phyloP scores from a whole-genome alignment of 2,113 vertebrate species.

The Epinephelus fuscoguttatus region DNA sequence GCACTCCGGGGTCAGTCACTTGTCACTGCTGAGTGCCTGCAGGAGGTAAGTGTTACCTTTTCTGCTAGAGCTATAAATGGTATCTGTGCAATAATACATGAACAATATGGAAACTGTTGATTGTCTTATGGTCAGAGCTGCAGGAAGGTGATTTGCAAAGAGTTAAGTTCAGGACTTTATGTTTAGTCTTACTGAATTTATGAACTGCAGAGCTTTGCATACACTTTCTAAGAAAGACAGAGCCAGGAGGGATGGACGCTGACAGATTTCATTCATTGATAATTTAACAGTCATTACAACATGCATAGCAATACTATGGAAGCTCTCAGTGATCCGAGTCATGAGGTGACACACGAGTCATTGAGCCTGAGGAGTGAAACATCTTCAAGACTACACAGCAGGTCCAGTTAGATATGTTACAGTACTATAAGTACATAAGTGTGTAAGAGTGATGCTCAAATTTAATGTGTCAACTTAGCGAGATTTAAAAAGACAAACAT shows the following conservation, averaged over 20 bases:
- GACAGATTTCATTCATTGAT: not conserved
- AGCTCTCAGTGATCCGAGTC: not conserved
- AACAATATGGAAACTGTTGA: slow-evolving; percentile 27
- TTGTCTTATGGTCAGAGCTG: not conserved
- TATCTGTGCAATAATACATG: slow-evolving; percentile 16
- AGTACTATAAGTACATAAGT: not conserved
- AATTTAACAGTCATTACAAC: not conserved
- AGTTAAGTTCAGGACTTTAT: not conserved
- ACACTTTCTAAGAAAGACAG: not conserved
- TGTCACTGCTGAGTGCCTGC: slow-evolving; percentile 51
- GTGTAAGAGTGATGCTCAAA: not conserved
- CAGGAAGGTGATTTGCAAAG: not conserved
- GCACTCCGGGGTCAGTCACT: slow-evolving; percentile 58
- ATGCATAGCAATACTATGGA: not conserved
- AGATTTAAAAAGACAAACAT: not conserved
- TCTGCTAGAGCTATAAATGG: slow-evolving; percentile 1
- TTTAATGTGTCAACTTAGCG: not conserved
- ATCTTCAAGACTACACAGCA: not conserved
- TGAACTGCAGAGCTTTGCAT: not conserved
- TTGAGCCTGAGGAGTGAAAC: not conserved
- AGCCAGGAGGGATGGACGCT: not conserved
- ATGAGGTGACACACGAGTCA: not conserved
- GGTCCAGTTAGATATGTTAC: not conserved
- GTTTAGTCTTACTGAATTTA: not conserved
- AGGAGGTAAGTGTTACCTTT: slow-evolving; percentile 74